Evolutionary conservation across 2,797 vertebrate species (phyloP), one percentile per base, ranked within the genome.

Genomic region (Sternarchorhynchus goeldii): DNA sequence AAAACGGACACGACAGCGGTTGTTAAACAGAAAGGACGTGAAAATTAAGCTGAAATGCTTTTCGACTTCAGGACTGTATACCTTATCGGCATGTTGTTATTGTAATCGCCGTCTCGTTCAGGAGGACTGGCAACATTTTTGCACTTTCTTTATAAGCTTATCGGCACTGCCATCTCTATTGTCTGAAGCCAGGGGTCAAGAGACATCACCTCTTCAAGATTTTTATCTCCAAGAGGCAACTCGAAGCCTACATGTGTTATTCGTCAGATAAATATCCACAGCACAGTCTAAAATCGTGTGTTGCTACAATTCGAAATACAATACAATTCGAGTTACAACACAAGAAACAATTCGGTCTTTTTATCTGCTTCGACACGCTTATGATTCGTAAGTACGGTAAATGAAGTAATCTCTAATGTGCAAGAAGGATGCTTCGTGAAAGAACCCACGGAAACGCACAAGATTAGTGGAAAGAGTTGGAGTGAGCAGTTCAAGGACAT

Each of bases 71-170:
- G 75, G 84, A 50, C 77, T 85, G 83, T 60, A 82, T 74, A 85
- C 85, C 45, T 69, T 63, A 55, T 50, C 59, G 62, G 76, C 67
- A 72, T 74, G 82, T 80, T 75, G 85, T 84, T 66, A 85, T 64
- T 67, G 59, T 76, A 78, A 62, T 68, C 83, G 78, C 81, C 82
- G 74, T 87, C 86, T 85, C 59, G n/a, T 70, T 50, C 67, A 59
- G 34, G 41, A 82, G 78, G 73, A 76, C 74, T 78, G 65, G 68
- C 85, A 36, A 75, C 79, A 82, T 53, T 86, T 84, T 84, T 83
- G 81, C 88, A 92, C 90, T 90, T 91, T 87, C 81, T 77, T 77
- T 88, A 82, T 85, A 87, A 86, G 85, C 86, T 77, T 86, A 86
- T 89, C 88, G 73, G 66, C 81, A 75, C 63, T 81, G 78, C 80